Evolutionary conservation across 2,888 invertebrate genomes (phyloP), one percentile per base, ranked within the genome.

Genomic region (Bombylius discolor): DNA sequence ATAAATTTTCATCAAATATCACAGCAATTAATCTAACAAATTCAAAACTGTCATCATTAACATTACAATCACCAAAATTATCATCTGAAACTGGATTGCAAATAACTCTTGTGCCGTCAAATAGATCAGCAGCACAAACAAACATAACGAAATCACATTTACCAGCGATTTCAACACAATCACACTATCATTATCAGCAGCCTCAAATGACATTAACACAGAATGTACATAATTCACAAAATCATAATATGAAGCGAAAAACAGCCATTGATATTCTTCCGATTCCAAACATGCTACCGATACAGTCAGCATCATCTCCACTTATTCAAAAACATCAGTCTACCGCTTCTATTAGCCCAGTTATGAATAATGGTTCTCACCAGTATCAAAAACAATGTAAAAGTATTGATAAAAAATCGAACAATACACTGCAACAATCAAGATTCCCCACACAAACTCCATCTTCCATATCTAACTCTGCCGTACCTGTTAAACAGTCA

Each of bases 161-260:
- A 44, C 44, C 13, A 44, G 5, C 44, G 13, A 4, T 39, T 39
- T 13, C n/a, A 44, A 14, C 36, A 12, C 47, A 48, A 34, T 56
- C 39, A 23, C 49, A 49, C 34, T 52, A 47, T 3, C 46, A 23
- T 4, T 44, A 44, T 13, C 44, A 23, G 14, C 51, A 42, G 5
- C 51, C 36, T 34, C 52, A 52, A 13, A 9, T 58, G 42, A 60
- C 61, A 4, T 58, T 60, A 49, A 58, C 58, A 1, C 62, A 62
- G 53, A 58, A 53, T 50, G 58, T 62, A 11, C 61, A 62, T 33
- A 62, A 62, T 52, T 60, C 61, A 12, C 62, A 61, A 49, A 62
- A 61, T 51, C 62, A 62, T 47, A 62, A 60, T 47, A 61, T 60
- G 11, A 61, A 60, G 39, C 49, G 61, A 42, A 60, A 59, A 53